These are phyloP conservation scores for Eupithecia subumbrata DNA, from an alignment of 2,888 invertebrate species.

Conservation along the genomic window DNA sequence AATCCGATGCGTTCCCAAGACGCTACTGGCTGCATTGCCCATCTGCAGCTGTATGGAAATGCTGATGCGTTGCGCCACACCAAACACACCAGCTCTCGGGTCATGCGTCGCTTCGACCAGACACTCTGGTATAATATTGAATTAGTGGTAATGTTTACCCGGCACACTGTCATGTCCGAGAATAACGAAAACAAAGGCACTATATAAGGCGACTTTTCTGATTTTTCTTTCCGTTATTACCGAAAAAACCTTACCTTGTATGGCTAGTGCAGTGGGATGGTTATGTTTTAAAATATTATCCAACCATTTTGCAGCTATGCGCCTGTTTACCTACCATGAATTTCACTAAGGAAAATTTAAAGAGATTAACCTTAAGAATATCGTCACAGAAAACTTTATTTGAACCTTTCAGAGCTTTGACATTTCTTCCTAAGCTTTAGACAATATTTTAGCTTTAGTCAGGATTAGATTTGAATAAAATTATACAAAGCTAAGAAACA, in stretches of 20 bases:
- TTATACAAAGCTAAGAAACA: conserved; percentile 6
- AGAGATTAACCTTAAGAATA: neutral
- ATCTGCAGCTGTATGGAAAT: too few species aligned
- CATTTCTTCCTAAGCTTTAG: neutral
- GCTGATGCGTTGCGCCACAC: too few species aligned
- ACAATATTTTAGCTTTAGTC: neutral
- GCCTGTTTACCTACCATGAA: neutral
- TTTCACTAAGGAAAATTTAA: neutral
- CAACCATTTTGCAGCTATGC: neutral
- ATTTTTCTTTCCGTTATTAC: too few species aligned
- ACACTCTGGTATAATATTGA: too few species aligned
- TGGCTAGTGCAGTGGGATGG: too few species aligned
- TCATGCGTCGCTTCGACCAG: too few species aligned
- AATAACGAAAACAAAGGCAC: neutral
- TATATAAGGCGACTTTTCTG: too few species aligned
- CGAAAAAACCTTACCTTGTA: too few species aligned
- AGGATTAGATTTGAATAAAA: neutral
- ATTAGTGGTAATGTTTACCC: neutral
- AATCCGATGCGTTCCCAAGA: too few species aligned
- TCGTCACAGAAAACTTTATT: neutral
- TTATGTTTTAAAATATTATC: too few species aligned
- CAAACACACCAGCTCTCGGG: too few species aligned
- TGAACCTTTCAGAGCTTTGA: neutral
- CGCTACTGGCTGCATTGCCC: too few species aligned
- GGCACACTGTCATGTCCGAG: neutral